Conservation (phyloP, 1,140 invertebrate genomes). For the Cyrtorhinus lividipennis region DNA sequence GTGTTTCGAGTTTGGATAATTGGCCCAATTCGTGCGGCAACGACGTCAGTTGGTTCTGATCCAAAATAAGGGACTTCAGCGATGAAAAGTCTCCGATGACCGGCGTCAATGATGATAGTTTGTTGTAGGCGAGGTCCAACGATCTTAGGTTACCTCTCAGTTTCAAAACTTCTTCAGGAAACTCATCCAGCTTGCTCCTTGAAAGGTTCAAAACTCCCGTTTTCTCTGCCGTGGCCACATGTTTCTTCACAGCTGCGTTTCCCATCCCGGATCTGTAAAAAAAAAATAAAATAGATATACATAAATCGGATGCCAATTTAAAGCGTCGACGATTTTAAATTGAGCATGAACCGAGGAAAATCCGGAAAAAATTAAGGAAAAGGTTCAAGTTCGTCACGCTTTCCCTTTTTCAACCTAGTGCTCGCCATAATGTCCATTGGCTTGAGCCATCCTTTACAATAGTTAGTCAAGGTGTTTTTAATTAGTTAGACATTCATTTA, state of each 20-base stretch:
- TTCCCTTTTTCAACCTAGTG: too few relatives aligned
- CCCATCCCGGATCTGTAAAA: constrained; percentile 24
- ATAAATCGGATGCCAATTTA: too few relatives aligned
- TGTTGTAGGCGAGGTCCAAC: constrained; percentile 83
- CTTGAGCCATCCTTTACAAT: too few relatives aligned
- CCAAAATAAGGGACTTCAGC: constrained; percentile 72
- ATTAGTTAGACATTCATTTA: too few relatives aligned
- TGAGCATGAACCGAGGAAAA: too few relatives aligned
- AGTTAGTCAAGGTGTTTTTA: too few relatives aligned
- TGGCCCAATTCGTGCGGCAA: constrained; percentile 60
- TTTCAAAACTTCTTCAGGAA: constrained; percentile 40
- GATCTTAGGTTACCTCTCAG: constrained; percentile 58
- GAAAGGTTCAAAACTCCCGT: constrained; percentile 28
- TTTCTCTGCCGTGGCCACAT: constrained; percentile 27
- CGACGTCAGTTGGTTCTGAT: constrained; percentile 46
- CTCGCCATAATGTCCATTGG: too few relatives aligned
- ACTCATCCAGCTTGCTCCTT: constrained; percentile 59
- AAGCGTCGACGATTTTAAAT: too few relatives aligned
- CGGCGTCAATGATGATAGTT: constrained; percentile 56
- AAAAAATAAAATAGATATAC: too few relatives aligned
- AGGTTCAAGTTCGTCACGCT: too few relatives aligned
- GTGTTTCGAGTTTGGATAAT: constrained; percentile 69
- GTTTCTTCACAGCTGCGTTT: constrained; percentile 26
- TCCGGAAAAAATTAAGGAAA: too few relatives aligned
- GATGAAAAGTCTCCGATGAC: constrained; percentile 62